Base-by-base conservation (phyloP, 2,797 vertebrate genomes). In the Sebastes matsubarae region DNA sequence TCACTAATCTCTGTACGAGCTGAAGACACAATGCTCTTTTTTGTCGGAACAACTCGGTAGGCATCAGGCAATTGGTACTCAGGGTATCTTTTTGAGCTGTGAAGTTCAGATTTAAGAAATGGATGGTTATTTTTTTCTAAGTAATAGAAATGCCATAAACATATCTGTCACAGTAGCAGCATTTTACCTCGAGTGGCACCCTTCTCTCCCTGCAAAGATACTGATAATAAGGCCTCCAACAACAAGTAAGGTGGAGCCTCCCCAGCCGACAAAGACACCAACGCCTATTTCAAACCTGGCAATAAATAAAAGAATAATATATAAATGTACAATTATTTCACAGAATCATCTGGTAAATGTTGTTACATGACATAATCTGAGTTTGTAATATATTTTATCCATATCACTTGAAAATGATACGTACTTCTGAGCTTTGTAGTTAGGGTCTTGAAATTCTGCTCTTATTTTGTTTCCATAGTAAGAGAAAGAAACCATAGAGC, bases 261-360 rank as follows among this genome's bases (percentile, higher is more conserved):
- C 97, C 98, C 98, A 99, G 80, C 98, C 98, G 60, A 99, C 94
- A 82, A 96, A 99, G 70, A 99, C 95, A 70, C 97, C 98, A 11
- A 97, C 95, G 63, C 98, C 98, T 82, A 99, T 93, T 95, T 99
- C 98, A 95, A 97, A 99, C 92, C 98, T 99, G 93, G 2, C 27
- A 61, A 36, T 24, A 85, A 79, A 90, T 71, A 64, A 4, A 72
- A 52, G 0, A 38, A 72, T 8, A 46, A 30, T 4, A 42, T 2
- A 64, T 75, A 2, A 20, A n/a, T 36, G 6, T 72, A n/a, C 8
- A 32, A 5, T 36, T 65, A 3, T 27, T 70, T 72, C 3, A 38
- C 22, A 55, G 10, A 78, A 16, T 24, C 20, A 52, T 68, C 8
- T 22, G 0, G 50, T 25, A 1, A 46, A 64, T 52, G 0, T 3